phyloP scores from a whole-genome alignment of 2,797 vertebrate genomes.

The Xerus rutilus region DNA sequence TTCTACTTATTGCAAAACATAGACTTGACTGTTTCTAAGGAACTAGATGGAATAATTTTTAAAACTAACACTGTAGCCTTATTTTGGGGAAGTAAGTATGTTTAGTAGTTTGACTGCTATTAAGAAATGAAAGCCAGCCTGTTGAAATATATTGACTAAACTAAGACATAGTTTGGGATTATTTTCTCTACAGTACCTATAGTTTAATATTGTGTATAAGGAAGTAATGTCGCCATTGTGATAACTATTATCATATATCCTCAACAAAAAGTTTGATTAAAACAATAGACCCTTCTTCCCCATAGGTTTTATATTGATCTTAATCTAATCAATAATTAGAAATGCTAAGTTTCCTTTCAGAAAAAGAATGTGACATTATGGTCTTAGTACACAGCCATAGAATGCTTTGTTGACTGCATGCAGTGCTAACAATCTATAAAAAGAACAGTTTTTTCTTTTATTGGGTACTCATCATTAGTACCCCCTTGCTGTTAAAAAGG shows the following conservation, averaged over 20 bases:
- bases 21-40: constrained; percentile 44
- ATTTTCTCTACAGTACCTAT: not conserved
- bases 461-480: not conserved
- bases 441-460: not conserved
- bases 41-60: constrained; percentile 55
- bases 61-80: constrained; percentile 36
- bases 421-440: not conserved
- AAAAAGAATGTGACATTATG: not conserved
- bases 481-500: not conserved
- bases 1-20: not conserved
- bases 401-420: not conserved
- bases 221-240: not conserved
- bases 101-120: constrained; percentile 44
- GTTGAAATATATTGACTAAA: not conserved
- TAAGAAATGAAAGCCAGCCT: not conserved
- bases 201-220: not conserved
- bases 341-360: not conserved
- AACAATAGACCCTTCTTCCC: not conserved
- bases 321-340: constrained; percentile 8
- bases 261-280: constrained; percentile 26
- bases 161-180: not conserved
- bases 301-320: not conserved
- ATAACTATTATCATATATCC: not conserved
- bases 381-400: not conserved
- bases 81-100: constrained; percentile 28